These are phyloP conservation scores for Hymenopus coronatus DNA, from an alignment of 2,888 invertebrate species.

Conservation along the genomic window DNA sequence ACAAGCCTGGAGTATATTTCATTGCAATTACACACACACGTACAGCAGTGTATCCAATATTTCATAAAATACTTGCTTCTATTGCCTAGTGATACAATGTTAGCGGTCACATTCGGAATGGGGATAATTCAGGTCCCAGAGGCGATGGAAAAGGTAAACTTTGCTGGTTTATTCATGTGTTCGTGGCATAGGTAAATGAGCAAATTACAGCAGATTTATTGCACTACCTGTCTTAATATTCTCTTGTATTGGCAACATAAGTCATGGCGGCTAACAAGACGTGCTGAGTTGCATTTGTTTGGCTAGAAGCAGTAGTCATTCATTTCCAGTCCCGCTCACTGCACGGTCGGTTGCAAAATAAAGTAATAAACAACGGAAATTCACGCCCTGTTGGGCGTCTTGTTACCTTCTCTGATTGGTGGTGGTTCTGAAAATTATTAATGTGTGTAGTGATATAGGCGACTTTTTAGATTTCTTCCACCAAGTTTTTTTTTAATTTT, in stretches of 20 bases:
- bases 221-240: background rate
- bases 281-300: background rate
- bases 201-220: background rate
- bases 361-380: background rate
- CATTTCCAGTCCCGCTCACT: background rate
- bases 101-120: background rate
- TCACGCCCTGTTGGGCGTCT: background rate
- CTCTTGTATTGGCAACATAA: background rate
- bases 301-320: background rate
- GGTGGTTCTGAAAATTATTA: too few species aligned
- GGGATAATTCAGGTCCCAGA: background rate
- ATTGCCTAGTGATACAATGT: constrained; percentile 1
- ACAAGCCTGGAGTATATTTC: constrained; percentile 3
- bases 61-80: background rate
- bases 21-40: constrained; percentile 4
- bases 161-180: background rate
- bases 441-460: too few species aligned
- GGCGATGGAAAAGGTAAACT: background rate
- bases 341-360: background rate
- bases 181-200: background rate
- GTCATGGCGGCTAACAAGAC: background rate
- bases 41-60: background rate
- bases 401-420: background rate
- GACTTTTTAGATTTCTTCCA: too few species aligned
- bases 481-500: too few species aligned